phyloP scores from a whole-genome alignment of 2,888 invertebrate genomes.

The Andrena chrysosceles region DNA sequence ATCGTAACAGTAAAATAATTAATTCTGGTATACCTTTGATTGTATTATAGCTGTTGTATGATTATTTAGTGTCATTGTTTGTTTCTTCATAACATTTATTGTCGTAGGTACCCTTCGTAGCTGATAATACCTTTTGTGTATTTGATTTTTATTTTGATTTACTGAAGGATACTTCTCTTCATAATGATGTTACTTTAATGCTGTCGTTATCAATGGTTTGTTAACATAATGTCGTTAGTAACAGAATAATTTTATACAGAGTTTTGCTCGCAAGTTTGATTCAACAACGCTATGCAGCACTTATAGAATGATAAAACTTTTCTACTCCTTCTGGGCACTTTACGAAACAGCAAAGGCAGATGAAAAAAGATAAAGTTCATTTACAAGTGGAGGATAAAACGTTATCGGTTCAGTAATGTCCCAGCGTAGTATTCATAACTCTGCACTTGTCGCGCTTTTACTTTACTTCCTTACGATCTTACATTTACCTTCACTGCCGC shows the following conservation, averaged over 20 bases:
- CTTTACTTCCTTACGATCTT: constrained; percentile 18
- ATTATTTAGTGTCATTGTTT: neutral
- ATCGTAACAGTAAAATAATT: too few species aligned
- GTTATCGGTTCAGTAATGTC: constrained; percentile 6
- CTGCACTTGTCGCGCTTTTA: constrained; percentile 40
- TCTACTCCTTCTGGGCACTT: neutral
- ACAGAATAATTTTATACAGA: neutral
- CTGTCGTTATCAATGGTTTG: neutral
- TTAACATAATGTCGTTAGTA: neutral
- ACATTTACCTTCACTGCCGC: constrained; percentile 80
- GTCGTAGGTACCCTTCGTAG: too few species aligned
- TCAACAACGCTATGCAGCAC: neutral
- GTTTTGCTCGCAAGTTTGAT: neutral
- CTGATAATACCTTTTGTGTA: too few species aligned
- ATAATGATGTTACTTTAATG: neutral
- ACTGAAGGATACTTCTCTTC: too few species aligned
- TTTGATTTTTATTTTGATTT: too few species aligned
- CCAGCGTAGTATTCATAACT: constrained; percentile 22
- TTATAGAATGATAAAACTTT: neutral
- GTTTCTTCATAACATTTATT: too few species aligned
- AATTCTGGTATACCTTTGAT: neutral
- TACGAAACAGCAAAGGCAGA: neutral
- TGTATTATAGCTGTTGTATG: neutral
- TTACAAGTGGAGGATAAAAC: constrained; percentile 7
- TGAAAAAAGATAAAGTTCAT: neutral